Conservation (phyloP, 2,113 vertebrate genomes). For the Brienomyrus brachyistius region DNA sequence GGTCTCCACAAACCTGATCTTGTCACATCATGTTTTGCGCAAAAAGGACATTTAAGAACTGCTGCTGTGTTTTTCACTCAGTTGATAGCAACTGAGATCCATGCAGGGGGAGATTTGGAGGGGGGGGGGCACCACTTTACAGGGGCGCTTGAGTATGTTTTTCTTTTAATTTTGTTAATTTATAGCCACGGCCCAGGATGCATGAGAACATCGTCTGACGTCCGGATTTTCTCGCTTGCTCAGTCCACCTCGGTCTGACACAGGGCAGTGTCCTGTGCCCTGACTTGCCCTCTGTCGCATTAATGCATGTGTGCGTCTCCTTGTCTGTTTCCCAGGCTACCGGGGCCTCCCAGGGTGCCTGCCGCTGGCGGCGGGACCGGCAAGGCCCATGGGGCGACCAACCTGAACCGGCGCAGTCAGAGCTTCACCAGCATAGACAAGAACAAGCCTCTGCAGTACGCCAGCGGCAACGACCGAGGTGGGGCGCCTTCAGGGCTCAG, state of each 20-base stretch:
- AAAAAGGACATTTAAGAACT: neutral
- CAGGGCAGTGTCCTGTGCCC: neutral
- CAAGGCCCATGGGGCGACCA: conserved; percentile 70
- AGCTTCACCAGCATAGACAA: conserved; percentile 82
- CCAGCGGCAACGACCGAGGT: conserved; percentile 75
- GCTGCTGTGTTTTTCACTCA: neutral
- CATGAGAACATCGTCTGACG: neutral
- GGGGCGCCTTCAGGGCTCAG: conserved; percentile 17
- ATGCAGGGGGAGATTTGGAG: neutral
- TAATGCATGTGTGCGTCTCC: neutral
- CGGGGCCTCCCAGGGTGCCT: conserved; percentile 70
- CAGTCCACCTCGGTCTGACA: neutral
- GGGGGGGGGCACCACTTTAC: neutral
- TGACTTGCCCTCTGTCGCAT: neutral
- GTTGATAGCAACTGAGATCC: neutral
- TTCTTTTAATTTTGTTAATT: neutral
- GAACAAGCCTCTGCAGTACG: conserved; percentile 74
- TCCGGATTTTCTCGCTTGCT: neutral
- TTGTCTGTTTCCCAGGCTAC: conserved; percentile 56
- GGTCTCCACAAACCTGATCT: neutral
- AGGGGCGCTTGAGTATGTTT: neutral
- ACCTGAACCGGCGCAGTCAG: conserved; percentile 75
- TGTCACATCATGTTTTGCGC: neutral
- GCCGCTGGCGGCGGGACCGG: conserved; percentile 64
- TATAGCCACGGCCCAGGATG: neutral